Percentiles rank a stretch among this genome's conserved stretches.
Conservation (phyloP, 1,140 invertebrate species). For the Spodoptera frugiperda region DNA sequence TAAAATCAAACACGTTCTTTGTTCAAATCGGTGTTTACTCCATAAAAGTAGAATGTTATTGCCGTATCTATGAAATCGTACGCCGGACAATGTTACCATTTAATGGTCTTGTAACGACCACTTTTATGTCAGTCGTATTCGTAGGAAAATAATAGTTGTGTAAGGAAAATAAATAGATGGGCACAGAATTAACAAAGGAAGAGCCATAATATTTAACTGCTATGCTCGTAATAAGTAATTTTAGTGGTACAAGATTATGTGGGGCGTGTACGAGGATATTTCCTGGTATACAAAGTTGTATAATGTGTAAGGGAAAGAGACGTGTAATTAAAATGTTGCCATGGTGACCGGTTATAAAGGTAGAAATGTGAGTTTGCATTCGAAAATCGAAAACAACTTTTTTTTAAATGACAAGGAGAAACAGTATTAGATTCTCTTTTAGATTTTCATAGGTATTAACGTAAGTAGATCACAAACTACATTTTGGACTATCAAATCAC, state of each 20-base stretch:
- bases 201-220: slow-evolving; percentile 11
- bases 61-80: slow-evolving; percentile 32
- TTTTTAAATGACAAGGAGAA: too few species aligned
- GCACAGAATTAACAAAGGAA: slow-evolving; percentile 22
- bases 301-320: too few species aligned
- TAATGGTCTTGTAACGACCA: slow-evolving; percentile 37
- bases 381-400: too few species aligned
- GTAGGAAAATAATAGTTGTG: slow-evolving; percentile 29
- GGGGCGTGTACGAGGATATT: not conserved
- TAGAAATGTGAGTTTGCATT: too few species aligned
- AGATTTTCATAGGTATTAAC: too few species aligned
- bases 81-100: slow-evolving; percentile 29
- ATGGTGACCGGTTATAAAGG: too few species aligned
- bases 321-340: too few species aligned
- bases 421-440: too few species aligned
- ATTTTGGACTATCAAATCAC: too few species aligned
- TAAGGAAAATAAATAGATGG: slow-evolving; percentile 18
- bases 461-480: too few species aligned
- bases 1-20: slow-evolving; percentile 16
- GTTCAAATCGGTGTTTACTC: slow-evolving; percentile 21
- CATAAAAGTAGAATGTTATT: slow-evolving; percentile 43
- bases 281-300: too few species aligned
- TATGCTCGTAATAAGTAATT: not conserved
- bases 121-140: slow-evolving; percentile 40
- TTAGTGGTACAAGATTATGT: slow-evolving; percentile 2